Conservation (phyloP, 2,888 invertebrate genomes). For the Drosophila bunnanda region DNA sequence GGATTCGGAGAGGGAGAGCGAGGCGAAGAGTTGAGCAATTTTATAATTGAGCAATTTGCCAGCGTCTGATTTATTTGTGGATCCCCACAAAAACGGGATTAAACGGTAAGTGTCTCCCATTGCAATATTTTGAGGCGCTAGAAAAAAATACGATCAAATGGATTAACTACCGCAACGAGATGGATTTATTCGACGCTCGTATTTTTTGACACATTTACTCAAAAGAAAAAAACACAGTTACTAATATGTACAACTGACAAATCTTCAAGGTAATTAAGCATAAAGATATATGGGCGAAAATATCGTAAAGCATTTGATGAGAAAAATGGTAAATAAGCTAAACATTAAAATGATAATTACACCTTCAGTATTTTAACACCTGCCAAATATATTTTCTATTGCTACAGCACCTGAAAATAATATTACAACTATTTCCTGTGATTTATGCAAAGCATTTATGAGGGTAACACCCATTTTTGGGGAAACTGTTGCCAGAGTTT, state of each 20-base stretch:
- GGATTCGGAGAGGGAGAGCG: constrained; percentile 2
- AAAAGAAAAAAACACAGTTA: neutral
- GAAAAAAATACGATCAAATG: constrained; percentile 16
- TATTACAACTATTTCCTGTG: neutral
- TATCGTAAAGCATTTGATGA: neutral
- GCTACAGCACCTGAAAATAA: neutral
- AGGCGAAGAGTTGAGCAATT: constrained; percentile 63
- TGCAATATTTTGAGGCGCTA: constrained; percentile 7
- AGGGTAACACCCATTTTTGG: neutral
- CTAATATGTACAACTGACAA: constrained; percentile 4
- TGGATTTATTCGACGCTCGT: constrained; percentile 4
- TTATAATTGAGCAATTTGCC: constrained; percentile 78
- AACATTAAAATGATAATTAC: neutral
- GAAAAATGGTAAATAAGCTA: neutral
- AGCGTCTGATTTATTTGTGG: constrained; percentile 72
- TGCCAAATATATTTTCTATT: neutral
- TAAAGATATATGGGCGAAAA: neutral
- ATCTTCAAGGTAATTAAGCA: neutral
- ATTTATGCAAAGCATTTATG: neutral
- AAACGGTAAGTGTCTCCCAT: constrained; percentile 25
- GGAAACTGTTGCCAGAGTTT: neutral
- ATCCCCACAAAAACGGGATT: constrained; percentile 31
- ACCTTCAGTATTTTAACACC: neutral
- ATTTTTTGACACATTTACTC: neutral
- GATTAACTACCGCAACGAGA: neutral